phyloP scores from a whole-genome alignment of 2,113 vertebrate genomes.

The Scortum barcoo region DNA sequence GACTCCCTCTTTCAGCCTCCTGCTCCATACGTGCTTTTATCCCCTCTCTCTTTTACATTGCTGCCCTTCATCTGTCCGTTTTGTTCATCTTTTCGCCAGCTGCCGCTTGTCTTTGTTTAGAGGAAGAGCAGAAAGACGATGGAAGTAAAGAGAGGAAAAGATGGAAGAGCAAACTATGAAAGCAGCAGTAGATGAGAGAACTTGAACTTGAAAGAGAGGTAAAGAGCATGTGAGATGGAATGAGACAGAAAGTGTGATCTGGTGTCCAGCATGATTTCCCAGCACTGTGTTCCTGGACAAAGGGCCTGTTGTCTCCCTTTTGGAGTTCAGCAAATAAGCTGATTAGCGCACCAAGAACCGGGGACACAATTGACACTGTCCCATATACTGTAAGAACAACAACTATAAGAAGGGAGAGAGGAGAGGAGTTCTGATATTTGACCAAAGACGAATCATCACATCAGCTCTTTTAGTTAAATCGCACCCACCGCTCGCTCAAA shows the following conservation, averaged over 20 bases:
- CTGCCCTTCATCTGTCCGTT: conserved; percentile 35
- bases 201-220: conserved; percentile 22
- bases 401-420: conserved; percentile 1
- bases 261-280: conserved; percentile 34
- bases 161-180: neutral
- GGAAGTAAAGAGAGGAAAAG: neutral
- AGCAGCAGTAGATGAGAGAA: conserved; percentile 4
- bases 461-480: conserved; percentile 16
- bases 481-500: conserved; percentile 8
- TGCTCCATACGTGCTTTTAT: neutral
- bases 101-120: conserved; percentile 7
- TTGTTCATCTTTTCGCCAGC: conserved; percentile 16
- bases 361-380: conserved; percentile 28
- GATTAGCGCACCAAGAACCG: conserved; percentile 41
- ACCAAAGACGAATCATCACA: neutral
- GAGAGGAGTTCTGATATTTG: neutral
- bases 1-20: neutral
- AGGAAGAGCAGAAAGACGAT: conserved; percentile 1
- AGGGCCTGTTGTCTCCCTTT: conserved; percentile 28
- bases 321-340: conserved; percentile 53
- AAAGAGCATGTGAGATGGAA: neutral
- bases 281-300: conserved; percentile 40
- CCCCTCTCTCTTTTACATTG: neutral
- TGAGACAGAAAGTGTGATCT: conserved; percentile 17
- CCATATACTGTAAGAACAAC: conserved; percentile 38